Percentiles rank a stretch among this genome's conserved stretches.
Evolutionary conservation across 2,888 invertebrate genomes (phyloP).

Genomic region (Troides aeacus): DNA sequence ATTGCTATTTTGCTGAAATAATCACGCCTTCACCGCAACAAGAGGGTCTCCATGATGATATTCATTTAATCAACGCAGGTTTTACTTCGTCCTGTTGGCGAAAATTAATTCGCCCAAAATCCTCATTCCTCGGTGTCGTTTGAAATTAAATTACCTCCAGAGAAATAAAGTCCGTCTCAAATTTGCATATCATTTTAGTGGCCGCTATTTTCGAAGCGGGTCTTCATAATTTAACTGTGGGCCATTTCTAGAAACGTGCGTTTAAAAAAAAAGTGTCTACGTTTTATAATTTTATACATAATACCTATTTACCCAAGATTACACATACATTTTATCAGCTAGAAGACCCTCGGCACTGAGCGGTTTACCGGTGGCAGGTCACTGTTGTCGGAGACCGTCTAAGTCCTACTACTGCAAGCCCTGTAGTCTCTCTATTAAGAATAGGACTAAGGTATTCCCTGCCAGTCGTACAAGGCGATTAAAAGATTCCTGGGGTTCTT

Average conservation of each 20-base stretch:
- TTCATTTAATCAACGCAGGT: slow-evolving; percentile 10
- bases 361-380: no score
- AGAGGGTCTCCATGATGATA: neutral
- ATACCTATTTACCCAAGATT: no score
- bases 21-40: neutral
- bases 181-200: slow-evolving; percentile 28
- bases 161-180: slow-evolving; percentile 29
- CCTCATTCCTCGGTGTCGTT: slow-evolving; percentile 25
- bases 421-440: no score
- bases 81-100: slow-evolving; percentile 24
- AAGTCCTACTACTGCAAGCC: no score
- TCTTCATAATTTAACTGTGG: slow-evolving; percentile 1
- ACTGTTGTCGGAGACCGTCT: no score
- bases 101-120: slow-evolving; percentile 29
- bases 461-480: no score
- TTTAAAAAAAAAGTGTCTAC: neutral
- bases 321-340: no score
- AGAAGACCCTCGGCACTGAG: no score
- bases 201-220: slow-evolving; percentile 10
- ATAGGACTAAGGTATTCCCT: no score
- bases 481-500: no score
- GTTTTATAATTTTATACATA: neutral
- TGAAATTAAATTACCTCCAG: slow-evolving; percentile 27
- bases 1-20: slow-evolving; percentile 1
- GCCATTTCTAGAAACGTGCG: neutral